A percentile compares a stretch with the other conserved stretches of the same genome.
Conservation (phyloP, 1,140 invertebrate species). For the Apolygus lucorum region DNA sequence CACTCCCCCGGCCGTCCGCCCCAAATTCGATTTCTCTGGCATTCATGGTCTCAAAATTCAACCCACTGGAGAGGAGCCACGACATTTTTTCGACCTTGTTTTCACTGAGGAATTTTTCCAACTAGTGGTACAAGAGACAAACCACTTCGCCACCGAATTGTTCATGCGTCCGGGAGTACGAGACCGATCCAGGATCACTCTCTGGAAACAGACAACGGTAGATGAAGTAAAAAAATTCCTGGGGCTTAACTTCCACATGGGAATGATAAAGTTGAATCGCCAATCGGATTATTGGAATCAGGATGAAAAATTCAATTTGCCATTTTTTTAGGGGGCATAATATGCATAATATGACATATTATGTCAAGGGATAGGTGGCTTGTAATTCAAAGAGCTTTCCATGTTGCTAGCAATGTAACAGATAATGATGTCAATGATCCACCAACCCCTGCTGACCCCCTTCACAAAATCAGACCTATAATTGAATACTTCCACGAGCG, state of each 20-base stretch:
- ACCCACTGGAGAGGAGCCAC: not conserved
- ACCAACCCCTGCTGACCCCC: not conserved
- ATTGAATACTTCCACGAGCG: conserved; percentile 2
- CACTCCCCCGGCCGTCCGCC: no score
- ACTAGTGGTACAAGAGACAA: not conserved
- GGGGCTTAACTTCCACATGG: not conserved
- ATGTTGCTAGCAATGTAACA: not conserved
- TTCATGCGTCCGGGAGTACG: not conserved
- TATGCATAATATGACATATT: no score
- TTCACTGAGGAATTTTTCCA: conserved; percentile 1
- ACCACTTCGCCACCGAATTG: not conserved
- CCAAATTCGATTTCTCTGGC: no score
- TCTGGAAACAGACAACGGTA: not conserved
- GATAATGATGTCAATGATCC: not conserved
- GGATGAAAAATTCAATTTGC: not conserved
- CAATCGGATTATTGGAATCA: not conserved
- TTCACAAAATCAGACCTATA: conserved; percentile 18
- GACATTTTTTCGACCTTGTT: not conserved
- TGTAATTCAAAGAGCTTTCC: not conserved
- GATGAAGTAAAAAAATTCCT: not conserved
- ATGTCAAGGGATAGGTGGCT: conserved; percentile 14
- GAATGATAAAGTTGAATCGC: not conserved
- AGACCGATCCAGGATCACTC: not conserved
- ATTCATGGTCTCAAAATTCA: not conserved
- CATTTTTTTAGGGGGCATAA: not conserved